Evolutionary conservation across 2,113 vertebrate genomes (phyloP), one percentile per base, ranked within the genome.

Genomic region (Saccopteryx bilineata): DNA sequence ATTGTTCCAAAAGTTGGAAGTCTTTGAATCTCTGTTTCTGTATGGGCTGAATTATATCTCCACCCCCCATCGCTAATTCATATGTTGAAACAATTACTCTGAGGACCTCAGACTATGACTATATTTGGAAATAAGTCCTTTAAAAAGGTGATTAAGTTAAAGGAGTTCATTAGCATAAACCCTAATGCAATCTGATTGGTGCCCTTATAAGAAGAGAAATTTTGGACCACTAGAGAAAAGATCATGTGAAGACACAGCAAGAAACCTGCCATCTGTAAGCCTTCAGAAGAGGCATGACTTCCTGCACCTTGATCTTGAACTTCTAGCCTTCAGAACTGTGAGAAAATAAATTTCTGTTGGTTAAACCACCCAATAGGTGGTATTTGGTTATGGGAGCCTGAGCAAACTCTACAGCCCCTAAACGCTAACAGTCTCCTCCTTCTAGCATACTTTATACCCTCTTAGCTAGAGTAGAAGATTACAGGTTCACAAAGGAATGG

Each of bases 11-110:
- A 71, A 94, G 21, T 56, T 31, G 33, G 54, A 7, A 54, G 82
- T 94, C 46, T 87, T 87, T 91, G 39, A 72, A 31, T 65, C 10
- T 79, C 84, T 90, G 31, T 76, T 48, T 33, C 48, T 85, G 17
- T 85, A 19, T 50, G 11, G 18, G 13, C 52, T 80, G 10, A 85
- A 74, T 24, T 80, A 2, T 17, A 63, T 74, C 4, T 10, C 39
- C n/a, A 63, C 23, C 60, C 24, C 3, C 26, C 21, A 12, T 11
- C 21, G 12, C 15, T 60, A 24, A 85, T 81, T 81, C 60, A 23
- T 74, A 31, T 52, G 11, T 68, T 86, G 24, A 68, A 68, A 13
- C 7, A 7, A 65, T 71, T 89, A 56, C 28, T 60, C 68, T 5
- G 0, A 33, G 66, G 33, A 69, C 31, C 7, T 86, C 52, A 93